These are phyloP conservation scores for Gymnoscopelus microlampas DNA, from an alignment of 2,797 vertebrate species.

Conservation along the genomic window DNA sequence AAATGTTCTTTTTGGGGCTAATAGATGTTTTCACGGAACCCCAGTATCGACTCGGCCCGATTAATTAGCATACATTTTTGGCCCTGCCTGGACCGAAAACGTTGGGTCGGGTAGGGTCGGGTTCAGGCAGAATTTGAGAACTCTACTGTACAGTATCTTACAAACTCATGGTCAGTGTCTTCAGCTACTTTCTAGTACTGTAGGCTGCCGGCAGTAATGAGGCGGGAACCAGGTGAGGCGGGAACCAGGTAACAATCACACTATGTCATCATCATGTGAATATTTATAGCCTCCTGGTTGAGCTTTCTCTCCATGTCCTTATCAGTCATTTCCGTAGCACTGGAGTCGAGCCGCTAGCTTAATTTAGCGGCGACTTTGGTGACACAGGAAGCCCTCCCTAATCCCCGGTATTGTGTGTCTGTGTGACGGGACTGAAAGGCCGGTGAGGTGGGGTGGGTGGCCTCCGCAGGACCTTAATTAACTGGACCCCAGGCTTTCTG, in stretches of 20 bases:
- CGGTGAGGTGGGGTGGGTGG: slow-evolving; percentile 14
- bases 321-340: slow-evolving; percentile 37
- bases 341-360: slow-evolving; percentile 36
- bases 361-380: slow-evolving; percentile 56
- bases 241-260: not conserved
- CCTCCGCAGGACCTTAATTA: slow-evolving; percentile 71
- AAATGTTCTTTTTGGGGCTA: too few relatives aligned
- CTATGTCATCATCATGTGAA: slow-evolving; percentile 3
- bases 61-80: too few relatives aligned
- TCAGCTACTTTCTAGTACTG: too few relatives aligned
- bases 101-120: too few relatives aligned
- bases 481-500: slow-evolving; percentile 58
- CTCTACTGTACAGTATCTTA: too few relatives aligned
- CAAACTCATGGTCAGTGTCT: too few relatives aligned
- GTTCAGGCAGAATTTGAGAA: too few relatives aligned
- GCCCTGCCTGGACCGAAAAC: too few relatives aligned
- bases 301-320: slow-evolving; percentile 7
- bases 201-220: too few relatives aligned
- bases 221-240: too few relatives aligned
- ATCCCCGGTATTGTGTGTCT: slow-evolving; percentile 69
- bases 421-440: slow-evolving; percentile 55
- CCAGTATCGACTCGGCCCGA: too few relatives aligned
- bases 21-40: too few relatives aligned
- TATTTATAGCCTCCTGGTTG: not conserved
- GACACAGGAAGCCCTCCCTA: slow-evolving; percentile 56